Percentiles rank a stretch among this genome's conserved stretches.
These are phyloP conservation scores for Laticauda colubrina DNA, from an alignment of 2,113 vertebrate genomes.

Conservation along the genomic window DNA sequence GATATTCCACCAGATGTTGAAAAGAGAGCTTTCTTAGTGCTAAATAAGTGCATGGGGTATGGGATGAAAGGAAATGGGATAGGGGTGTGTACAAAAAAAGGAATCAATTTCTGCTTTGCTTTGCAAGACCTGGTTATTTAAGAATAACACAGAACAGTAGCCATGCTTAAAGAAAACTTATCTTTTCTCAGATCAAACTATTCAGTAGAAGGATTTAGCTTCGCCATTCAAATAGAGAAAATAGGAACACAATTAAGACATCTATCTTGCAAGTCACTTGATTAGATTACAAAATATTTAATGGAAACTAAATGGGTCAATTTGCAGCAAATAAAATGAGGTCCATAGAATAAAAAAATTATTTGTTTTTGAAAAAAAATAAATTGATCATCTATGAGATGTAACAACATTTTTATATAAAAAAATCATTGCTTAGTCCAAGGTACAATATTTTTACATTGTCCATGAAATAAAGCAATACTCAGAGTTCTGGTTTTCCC, in stretches of 20 bases:
- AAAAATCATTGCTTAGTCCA: not conserved
- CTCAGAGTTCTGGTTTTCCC: not conserved
- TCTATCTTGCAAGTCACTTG: not conserved
- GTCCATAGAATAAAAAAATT: not conserved
- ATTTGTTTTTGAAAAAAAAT: not conserved
- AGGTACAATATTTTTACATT: not conserved
- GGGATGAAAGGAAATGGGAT: not conserved
- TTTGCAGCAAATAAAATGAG: not conserved
- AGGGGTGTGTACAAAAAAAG: not conserved
- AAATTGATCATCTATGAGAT: not conserved
- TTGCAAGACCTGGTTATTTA: not conserved
- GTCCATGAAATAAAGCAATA: not conserved
- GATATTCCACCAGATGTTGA: not conserved
- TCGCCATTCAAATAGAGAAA: not conserved
- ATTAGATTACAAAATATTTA: not conserved
- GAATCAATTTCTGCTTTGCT: not conserved
- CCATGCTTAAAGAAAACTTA: not conserved
- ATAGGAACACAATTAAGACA: not conserved
- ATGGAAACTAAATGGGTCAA: not conserved
- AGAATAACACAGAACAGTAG: not conserved
- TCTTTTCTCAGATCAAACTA: not conserved
- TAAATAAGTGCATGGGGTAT: not conserved
- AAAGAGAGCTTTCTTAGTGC: not conserved
- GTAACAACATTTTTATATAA: not conserved
- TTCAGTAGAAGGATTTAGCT: not conserved